Evolutionary conservation across 35 echinoderm and acorn worm genomes (phyloP).

Genomic region (Ophioderma brevispina): DNA sequence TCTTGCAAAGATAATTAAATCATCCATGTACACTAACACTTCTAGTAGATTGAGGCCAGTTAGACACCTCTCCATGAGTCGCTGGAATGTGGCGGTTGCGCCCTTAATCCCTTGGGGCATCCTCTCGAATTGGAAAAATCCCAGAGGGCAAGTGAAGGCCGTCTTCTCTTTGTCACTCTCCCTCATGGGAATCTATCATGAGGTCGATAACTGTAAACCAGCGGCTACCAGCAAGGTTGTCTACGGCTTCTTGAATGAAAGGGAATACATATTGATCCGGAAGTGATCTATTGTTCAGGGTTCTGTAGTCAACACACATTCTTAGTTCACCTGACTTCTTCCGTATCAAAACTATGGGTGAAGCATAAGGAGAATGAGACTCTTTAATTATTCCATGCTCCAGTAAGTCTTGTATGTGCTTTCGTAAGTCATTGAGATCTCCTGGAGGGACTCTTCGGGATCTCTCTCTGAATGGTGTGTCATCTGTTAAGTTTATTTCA

Average conservation of each 20-base stretch:
- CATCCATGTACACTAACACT: conserved; percentile 69
- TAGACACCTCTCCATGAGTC: conserved; percentile 60
- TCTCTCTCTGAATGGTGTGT: conserved; percentile 40
- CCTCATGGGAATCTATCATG: conserved; percentile 58
- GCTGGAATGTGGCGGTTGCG: conserved; percentile 70
- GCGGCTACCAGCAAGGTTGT: conserved; percentile 24
- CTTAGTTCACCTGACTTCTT: conserved; percentile 48
- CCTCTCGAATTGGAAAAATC: conserved; percentile 38
- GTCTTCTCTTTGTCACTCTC: conserved; percentile 38
- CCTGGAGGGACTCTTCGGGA: conserved; percentile 15
- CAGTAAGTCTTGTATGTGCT: conserved; percentile 20
- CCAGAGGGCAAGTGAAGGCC: conserved; percentile 30
- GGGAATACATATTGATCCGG: conserved; percentile 52
- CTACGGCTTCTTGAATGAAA: conserved; percentile 34
- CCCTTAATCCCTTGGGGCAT: conserved; percentile 58
- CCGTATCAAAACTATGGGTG: conserved; percentile 23
- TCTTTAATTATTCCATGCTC: conserved; percentile 40
- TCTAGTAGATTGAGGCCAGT: conserved; percentile 27
- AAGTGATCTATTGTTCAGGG: conserved; percentile 17
- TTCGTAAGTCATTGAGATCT: conserved; percentile 32
- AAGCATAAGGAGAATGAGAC: conserved; percentile 32
- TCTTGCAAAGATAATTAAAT: conserved; percentile 55
- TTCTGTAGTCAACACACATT: conserved; percentile 59
- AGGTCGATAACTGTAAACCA: conserved; percentile 52
- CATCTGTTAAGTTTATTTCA: conserved; percentile 46